Percentiles rank a stretch among this genome's conserved stretches.
Evolutionary conservation across 2,113 vertebrate species (phyloP).

Genomic region (Chloropsis hardwickii): DNA sequence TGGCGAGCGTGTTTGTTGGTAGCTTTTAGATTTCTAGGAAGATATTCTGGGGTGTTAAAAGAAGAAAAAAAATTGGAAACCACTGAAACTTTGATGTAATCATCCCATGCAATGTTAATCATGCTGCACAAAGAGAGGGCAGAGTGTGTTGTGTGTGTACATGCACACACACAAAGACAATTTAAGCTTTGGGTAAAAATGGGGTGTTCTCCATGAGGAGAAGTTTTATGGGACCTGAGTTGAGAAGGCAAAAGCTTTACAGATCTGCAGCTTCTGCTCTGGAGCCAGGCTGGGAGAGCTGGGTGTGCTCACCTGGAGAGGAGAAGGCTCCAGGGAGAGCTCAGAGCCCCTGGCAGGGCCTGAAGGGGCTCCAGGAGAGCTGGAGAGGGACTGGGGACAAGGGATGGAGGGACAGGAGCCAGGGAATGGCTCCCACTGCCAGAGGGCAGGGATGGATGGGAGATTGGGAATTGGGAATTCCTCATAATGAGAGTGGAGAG

Average conservation of each 20-base stretch:
- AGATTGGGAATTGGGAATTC: not conserved
- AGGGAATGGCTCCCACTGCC: not conserved
- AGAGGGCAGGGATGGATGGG: accelerated
- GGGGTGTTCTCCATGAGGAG: not conserved
- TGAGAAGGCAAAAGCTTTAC: not conserved
- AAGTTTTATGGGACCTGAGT: not conserved
- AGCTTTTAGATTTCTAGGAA: not conserved
- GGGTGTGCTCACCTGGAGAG: accelerated
- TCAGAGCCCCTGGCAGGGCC: not conserved
- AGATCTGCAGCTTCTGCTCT: not conserved
- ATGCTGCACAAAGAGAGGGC: not conserved
- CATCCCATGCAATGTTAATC: not conserved
- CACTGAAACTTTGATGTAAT: not conserved
- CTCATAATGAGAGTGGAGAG: accelerated
- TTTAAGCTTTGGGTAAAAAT: not conserved
- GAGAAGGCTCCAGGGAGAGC: not conserved
- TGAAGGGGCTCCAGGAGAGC: not conserved
- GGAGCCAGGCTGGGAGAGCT: not conserved
- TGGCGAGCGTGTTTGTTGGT: not conserved
- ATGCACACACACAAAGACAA: accelerated
- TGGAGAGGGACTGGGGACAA: not conserved
- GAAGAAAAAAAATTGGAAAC: not conserved
- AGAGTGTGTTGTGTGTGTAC: not conserved
- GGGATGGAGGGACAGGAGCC: not conserved
- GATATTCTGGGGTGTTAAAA: not conserved